phyloP scores from a whole-genome alignment of 2,113 vertebrate species.

The Hippocampus comes region DNA sequence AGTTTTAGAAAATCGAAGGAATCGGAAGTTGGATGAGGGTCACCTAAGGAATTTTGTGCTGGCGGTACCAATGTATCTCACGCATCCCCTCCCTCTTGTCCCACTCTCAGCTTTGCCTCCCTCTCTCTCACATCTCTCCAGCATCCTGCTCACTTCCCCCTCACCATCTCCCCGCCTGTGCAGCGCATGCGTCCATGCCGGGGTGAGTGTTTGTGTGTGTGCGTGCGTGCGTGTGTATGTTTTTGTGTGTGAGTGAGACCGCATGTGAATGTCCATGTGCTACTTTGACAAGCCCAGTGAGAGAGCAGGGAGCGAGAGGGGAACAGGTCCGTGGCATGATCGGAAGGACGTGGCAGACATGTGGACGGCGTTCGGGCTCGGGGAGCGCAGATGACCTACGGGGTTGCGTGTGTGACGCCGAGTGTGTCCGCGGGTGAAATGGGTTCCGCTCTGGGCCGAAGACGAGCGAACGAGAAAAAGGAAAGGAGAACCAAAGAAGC shows the following conservation, averaged over 20 bases:
- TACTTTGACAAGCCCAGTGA: conserved; percentile 47
- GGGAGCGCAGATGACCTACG: conserved; percentile 58
- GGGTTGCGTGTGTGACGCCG: conserved; percentile 33
- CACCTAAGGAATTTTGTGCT: background rate
- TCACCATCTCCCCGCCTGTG: conserved; percentile 40
- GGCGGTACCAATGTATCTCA: conserved; percentile 7
- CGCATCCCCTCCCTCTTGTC: conserved; percentile 31
- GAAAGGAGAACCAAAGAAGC: conserved; percentile 58
- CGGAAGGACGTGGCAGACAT: conserved; percentile 48
- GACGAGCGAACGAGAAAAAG: conserved; percentile 63
- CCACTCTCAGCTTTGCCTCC: background rate
- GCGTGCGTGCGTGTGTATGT: conserved; percentile 21
- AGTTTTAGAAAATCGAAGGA: background rate
- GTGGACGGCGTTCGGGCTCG: conserved; percentile 62
- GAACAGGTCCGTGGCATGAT: conserved; percentile 19
- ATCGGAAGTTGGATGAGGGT: background rate
- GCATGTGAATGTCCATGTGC: conserved; percentile 47
- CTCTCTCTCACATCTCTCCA: conserved; percentile 19
- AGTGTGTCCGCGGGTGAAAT: conserved; percentile 58
- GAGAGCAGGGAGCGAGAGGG: conserved; percentile 32
- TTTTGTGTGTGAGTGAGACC: conserved; percentile 15
- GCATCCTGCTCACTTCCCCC: conserved; percentile 60
- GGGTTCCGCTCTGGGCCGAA: conserved; percentile 75
- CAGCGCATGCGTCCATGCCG: conserved; percentile 17
- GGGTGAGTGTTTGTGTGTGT: conserved; percentile 25